Base-by-base conservation (phyloP, 1,140 invertebrate species). In the Agrilus planipennis region DNA sequence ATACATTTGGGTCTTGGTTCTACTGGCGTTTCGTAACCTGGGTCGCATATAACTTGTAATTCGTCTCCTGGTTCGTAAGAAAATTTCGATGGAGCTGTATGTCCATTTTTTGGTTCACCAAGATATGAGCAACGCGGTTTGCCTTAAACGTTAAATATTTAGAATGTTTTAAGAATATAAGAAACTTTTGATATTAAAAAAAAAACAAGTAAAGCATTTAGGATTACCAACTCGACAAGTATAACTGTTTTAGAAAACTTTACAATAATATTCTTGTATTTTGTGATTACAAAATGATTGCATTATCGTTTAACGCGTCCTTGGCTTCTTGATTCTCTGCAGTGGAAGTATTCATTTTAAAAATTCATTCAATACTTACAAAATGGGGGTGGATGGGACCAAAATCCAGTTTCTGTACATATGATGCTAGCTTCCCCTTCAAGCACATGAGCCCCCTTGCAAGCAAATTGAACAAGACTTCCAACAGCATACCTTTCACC, bases 381-480 rank as follows among this genome's bases (percentile, higher is more conserved):
- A 54, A 81, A 75, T 43, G 87, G 87, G n/a, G 82, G 71, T 37
- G 81, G 75, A 60, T 87, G 81, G 6, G 84, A 87, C 86, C 86
- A 90, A 46, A 78, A 80, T 23, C 86, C 86, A 47, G 77, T 83
- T 61, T 89, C 84, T 12, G 79, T 85, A 62, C 87, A 90, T 14
- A 88, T 82, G 43, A 85, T 79, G 18, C 79, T 81, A 0, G 75
- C 71, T 60, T 88, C 81, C 2, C 87, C 87, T 25, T 83, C 68
- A 2, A 89, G 63, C 42, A 78, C 70, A 58, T 81, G 79, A 1
- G 76, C 70, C 47, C 67, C 75, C 52, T 66, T 71, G 55, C 87
- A 89, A 20, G 77, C 70, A 56, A 85, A 89, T 53, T 81, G 80
- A 31, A 89, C 74, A 15, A 86, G 63, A 37, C 84, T 76, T 2